Evolutionary conservation across 2,113 vertebrate species (phyloP).

Genomic region (Cranoglanis bouderius): DNA sequence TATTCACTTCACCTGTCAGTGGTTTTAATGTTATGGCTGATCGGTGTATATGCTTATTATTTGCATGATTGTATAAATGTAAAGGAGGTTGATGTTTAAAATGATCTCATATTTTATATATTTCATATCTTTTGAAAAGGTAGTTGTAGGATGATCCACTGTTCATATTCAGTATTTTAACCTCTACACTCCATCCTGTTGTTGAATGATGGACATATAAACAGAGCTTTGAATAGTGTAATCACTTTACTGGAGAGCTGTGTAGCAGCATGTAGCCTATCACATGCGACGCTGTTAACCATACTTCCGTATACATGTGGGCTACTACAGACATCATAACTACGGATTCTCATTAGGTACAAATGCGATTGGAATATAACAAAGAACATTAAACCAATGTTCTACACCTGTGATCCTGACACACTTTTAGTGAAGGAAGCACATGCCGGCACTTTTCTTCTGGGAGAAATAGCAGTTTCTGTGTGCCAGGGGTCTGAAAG

Average conservation of each 20-base stretch:
- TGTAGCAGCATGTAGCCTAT: no score
- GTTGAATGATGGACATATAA: no score
- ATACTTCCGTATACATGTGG: no score
- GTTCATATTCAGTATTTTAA: not conserved
- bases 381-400: no score
- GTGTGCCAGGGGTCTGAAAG: conserved; percentile 12
- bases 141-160: not conserved
- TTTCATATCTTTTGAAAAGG: not conserved
- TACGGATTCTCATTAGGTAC: no score
- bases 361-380: no score
- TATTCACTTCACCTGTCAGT: no score
- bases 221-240: no score
- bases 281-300: no score
- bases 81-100: not conserved
- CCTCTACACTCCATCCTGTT: not conserved
- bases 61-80: not conserved
- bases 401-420: not conserved
- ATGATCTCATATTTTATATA: not conserved
- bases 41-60: not conserved
- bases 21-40: no score
- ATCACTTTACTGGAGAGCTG: no score
- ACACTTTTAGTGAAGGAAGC: not conserved
- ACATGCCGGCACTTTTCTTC: not conserved
- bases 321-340: no score
- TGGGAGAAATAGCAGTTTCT: conserved; percentile 6